A percentile compares a stretch with the other conserved stretches of the same genome.
phyloP scores from a whole-genome alignment of 2,797 vertebrate genomes.

The Tenualosa thibaudeaui region DNA sequence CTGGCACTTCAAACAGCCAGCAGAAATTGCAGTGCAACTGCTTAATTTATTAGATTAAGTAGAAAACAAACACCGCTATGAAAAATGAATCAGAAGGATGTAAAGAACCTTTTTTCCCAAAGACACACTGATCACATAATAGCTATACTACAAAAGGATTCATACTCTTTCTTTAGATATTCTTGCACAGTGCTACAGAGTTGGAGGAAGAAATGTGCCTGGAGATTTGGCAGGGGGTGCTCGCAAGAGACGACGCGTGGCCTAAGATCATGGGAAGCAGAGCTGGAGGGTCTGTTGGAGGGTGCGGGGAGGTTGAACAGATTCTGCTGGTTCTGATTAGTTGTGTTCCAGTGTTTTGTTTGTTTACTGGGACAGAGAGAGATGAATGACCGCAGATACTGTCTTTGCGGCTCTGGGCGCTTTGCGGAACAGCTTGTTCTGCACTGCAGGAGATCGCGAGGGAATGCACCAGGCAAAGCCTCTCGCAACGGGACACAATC shows the following conservation, averaged over 20 bases:
- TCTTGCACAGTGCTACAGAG: background rate
- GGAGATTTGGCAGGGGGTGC: background rate
- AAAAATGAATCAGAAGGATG: background rate
- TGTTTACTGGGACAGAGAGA: background rate
- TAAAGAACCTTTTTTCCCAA: too few species aligned
- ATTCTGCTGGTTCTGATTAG: conserved; percentile 64
- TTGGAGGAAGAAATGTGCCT: background rate
- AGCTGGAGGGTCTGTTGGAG: conserved; percentile 19
- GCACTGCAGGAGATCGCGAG: background rate
- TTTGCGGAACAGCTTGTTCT: conserved; percentile 6
- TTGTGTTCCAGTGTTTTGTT: conserved; percentile 37
- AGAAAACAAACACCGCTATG: background rate
- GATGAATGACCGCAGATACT: background rate
- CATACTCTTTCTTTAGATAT: too few species aligned
- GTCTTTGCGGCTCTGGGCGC: background rate
- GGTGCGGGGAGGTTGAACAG: conserved; percentile 42
- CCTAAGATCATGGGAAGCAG: conserved; percentile 33
- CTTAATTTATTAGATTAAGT: conserved; percentile 15
- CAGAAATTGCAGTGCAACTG: background rate
- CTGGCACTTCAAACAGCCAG: background rate
- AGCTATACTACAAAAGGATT: background rate
- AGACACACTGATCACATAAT: background rate
- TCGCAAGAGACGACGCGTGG: conserved; percentile 25
- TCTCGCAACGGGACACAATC: background rate
- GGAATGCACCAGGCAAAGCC: conserved; percentile 1